A percentile compares a stretch with the other conserved stretches of the same genome.
These are phyloP conservation scores for Chrysemys picta DNA, from an alignment of 2,113 vertebrate species.

Conservation along the genomic window DNA sequence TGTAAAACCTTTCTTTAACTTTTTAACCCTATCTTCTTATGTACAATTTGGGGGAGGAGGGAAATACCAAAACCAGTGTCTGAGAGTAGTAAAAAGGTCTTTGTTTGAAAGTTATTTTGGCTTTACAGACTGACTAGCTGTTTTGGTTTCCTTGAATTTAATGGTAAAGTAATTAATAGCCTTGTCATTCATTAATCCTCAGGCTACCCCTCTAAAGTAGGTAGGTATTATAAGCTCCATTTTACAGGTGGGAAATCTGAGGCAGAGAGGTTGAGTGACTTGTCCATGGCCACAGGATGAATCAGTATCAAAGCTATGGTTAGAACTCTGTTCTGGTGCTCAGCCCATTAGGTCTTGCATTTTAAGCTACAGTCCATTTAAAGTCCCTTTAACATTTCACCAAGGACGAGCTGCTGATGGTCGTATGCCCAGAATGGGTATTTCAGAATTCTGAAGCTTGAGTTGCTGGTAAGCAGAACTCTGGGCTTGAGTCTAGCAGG, in stretches of 20 bases:
- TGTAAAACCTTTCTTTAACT: background rate
- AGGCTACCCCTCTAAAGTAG: background rate
- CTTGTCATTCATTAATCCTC: slow-evolving; percentile 7
- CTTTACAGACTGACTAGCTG: background rate
- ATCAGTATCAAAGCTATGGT: rapidly evolving
- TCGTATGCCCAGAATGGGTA: background rate
- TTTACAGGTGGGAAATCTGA: background rate
- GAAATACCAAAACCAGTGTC: background rate
- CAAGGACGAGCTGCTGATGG: background rate
- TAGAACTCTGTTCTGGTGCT: background rate
- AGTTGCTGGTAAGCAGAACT: background rate
- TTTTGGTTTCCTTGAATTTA: background rate
- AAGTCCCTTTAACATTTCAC: background rate
- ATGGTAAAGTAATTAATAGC: background rate
- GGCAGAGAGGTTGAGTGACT: background rate
- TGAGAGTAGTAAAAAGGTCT: background rate
- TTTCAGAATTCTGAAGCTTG: background rate
- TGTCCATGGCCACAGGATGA: background rate
- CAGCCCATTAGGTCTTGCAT: background rate
- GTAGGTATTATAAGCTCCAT: background rate
- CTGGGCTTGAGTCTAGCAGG: background rate
- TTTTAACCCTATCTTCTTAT: background rate
- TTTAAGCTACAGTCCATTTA: background rate
- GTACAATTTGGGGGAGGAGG: background rate
- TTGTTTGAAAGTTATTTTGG: background rate